Evolutionary conservation across 2,888 invertebrate genomes (phyloP), one percentile per base, ranked within the genome.

Genomic region (Acleris emargana): DNA sequence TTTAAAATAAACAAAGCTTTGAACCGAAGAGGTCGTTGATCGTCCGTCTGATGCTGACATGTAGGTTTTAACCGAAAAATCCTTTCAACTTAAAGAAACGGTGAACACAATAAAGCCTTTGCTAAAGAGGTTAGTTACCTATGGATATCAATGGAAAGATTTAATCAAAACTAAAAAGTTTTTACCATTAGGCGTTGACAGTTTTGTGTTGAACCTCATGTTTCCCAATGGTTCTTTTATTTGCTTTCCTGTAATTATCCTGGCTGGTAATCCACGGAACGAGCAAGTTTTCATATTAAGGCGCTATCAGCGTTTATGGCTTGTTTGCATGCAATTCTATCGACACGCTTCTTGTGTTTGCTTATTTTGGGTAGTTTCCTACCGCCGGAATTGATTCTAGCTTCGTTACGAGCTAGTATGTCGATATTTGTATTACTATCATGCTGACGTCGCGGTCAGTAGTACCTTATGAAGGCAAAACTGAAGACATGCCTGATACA

Each of bases 261-360:
- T 25, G 52, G 51, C 60, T 43, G 45, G 60, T 13, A 86, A 86
- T 82, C 80, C 83, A 76, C 71, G 80, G 82, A 82, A 87, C 83
- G 83, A 82, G 79, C 80, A 83, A 88, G 86, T 88, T 89, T 87
- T 85, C 85, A 82, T 88, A 86, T 84, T 81, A 85, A 77, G 74
- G 77, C 77, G 77, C 78, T 83, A 82, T 84, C 80, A 80, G 76
- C 74, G 78, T 81, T 91, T 91, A 91, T 89, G 87, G 87, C 74
- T 77, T 76, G 82, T 89, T 89, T 83, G 86, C 91, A 91, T 91
- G 91, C 91, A 76, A 89, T 75, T 81, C 74, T 77, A 75, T 73
- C 67, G 71, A 62, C 72, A 72, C 74, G 72, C 74, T 72, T 68
- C 66, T 38, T 38, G 38, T 38, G 43, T 11, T 54, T 43, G 59